Percentiles rank a stretch among this genome's conserved stretches.
Evolutionary conservation across 2,888 invertebrate genomes (phyloP).

Genomic region (Drosophila nr. fundita): DNA sequence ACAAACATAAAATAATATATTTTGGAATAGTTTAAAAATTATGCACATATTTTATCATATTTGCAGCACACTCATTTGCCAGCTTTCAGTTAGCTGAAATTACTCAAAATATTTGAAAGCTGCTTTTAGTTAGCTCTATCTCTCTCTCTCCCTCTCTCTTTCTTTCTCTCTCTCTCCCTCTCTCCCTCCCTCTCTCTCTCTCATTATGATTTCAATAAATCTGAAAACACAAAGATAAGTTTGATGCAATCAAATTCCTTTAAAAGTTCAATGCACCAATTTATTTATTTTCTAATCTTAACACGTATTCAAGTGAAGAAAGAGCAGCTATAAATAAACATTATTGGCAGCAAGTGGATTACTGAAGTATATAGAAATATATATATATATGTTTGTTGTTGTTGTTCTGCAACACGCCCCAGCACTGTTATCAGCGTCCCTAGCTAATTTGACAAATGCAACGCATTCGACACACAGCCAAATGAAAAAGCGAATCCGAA

Average conservation of each 20-base stretch:
- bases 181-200: background rate
- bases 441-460: slow-evolving; percentile 76
- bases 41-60: background rate
- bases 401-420: slow-evolving; percentile 19
- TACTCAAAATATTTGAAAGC: background rate
- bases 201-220: background rate
- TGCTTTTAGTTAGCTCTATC: background rate
- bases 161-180: background rate
- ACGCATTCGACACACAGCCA: slow-evolving; percentile 64
- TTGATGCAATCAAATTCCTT: background rate
- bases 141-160: too few relatives aligned
- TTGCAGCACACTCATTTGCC: too few relatives aligned
- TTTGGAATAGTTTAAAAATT: background rate
- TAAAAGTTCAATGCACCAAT: slow-evolving; percentile 11
- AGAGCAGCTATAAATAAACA: slow-evolving; percentile 52
- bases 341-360: slow-evolving; percentile 70
- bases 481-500: background rate
- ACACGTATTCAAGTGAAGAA: slow-evolving; percentile 24
- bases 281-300: slow-evolving; percentile 18
- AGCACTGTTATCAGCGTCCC: slow-evolving; percentile 37
- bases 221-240: background rate
- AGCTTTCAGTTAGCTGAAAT: background rate
- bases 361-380: slow-evolving; percentile 12
- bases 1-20: accelerated
- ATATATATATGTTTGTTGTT: background rate